Evolutionary conservation across 2,888 invertebrate genomes (phyloP).

Genomic region (Homarus gammarus): DNA sequence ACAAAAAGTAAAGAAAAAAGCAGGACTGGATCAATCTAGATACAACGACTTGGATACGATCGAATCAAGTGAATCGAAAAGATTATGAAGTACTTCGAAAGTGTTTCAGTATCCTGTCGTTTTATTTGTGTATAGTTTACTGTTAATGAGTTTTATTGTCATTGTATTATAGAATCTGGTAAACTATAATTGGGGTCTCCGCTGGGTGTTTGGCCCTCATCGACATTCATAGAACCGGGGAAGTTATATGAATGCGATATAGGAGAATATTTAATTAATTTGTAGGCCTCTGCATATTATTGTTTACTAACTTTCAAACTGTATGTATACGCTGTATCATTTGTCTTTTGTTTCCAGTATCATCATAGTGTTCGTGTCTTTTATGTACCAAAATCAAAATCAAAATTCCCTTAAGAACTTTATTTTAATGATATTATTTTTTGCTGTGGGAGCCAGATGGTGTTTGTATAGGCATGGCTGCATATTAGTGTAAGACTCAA

Average conservation of each 20-base stretch:
- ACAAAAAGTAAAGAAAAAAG: no score
- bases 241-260: constrained; percentile 64
- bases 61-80: not conserved
- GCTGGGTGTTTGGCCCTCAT: not conserved
- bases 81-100: not conserved
- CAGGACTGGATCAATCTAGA: no score
- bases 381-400: not conserved
- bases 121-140: not conserved
- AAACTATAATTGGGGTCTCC: not conserved
- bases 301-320: not conserved
- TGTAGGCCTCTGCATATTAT: not conserved
- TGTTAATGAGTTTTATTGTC: no score
- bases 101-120: no score
- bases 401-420: not conserved
- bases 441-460: not conserved
- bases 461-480: not conserved
- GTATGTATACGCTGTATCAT: not conserved
- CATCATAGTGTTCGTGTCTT: not conserved
- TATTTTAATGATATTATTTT: not conserved
- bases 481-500: constrained; percentile 18
- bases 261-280: not conserved
- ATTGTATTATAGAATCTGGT: not conserved
- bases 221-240: constrained; percentile 68
- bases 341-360: not conserved
- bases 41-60: no score